Percentiles rank a stretch among this genome's conserved stretches.
Evolutionary conservation across 2,797 vertebrate genomes (phyloP).

Genomic region (Mormyrus proboscirostris): DNA sequence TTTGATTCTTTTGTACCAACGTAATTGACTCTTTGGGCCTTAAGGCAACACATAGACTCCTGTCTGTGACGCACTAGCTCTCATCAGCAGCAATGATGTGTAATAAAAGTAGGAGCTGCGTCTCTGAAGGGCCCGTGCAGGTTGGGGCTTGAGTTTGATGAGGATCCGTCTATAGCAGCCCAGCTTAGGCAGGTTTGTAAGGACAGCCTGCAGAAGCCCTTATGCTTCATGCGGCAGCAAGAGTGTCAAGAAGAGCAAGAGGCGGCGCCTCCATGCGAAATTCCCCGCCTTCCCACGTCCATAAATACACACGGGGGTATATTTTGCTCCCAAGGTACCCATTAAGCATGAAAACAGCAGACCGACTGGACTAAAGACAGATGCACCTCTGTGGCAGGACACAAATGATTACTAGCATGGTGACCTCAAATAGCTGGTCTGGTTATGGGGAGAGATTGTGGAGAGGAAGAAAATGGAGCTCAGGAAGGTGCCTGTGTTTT

Average conservation of each 20-base stretch:
- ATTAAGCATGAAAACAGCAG: constrained; percentile 10
- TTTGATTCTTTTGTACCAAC: neutral
- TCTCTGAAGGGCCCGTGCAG: neutral
- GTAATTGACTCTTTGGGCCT: neutral
- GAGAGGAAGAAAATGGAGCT: neutral
- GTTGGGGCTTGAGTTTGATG: neutral
- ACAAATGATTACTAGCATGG: constrained; percentile 8
- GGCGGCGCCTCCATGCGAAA: neutral
- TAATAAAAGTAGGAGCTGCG: neutral
- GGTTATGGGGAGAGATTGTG: constrained; percentile 9
- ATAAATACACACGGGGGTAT: neutral
- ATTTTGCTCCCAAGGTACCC: constrained; percentile 1
- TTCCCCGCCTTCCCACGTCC: neutral
- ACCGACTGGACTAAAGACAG: neutral
- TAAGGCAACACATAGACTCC: neutral
- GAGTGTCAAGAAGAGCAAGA: neutral
- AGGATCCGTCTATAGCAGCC: neutral
- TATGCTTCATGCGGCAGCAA: neutral
- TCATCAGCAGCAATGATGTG: neutral
- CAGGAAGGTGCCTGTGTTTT: constrained; percentile 10
- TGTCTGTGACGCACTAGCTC: neutral
- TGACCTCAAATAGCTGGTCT: constrained; percentile 15
- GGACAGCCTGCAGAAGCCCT: neutral
- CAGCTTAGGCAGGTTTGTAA: neutral
- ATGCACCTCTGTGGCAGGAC: constrained; percentile 11